Evolutionary conservation across 2,113 vertebrate species (phyloP), one percentile per base, ranked within the genome.

Genomic region (Nerophis lumbriciformis): DNA sequence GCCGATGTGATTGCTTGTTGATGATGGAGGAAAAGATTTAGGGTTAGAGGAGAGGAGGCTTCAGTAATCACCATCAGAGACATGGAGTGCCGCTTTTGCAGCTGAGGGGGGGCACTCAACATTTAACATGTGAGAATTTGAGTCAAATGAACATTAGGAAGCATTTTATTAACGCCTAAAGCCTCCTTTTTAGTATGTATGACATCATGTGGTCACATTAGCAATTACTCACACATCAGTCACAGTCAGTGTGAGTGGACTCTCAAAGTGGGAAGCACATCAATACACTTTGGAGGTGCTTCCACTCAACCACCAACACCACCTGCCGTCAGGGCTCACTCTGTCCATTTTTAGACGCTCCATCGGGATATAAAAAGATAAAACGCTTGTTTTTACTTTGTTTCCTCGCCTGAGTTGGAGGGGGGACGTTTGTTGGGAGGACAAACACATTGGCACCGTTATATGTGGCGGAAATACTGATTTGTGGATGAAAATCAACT

Each of bases 201-300:
- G 35, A 54, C 42, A 11, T 45, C 42, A 45, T 45, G 35, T 5
- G 10, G 28, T 53, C 52, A 7, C 52, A 15, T 12, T 6, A 6
- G 36, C 12, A 0, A 13, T 53, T 44, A 6, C 61, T 13, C 54
- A 5, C 54, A 6, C 37, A 39, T 48, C 50, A 15, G 49, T 0
- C 35, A 28, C 49, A 28, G 28, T 1, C 8, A 6, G 12, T 47
- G 68, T 69, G 71, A 62, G 70, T 12, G 12, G 48, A 65, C 61
- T 59, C 55, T 57, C 55, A 36, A 59, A 7, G 55, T 37, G 62
- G 54, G 66, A 69, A 54, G 42, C 44, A 63, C 60, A 56, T 77
- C 74, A 72, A 54, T 53, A n/a, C 70, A 56, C 57, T 72, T 68
- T 5, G 72, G 69, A 59, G 49, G 69, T 68, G 54, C 55, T 76